phyloP scores from a whole-genome alignment of 2,113 vertebrate genomes.

The Seriola dumerili region DNA sequence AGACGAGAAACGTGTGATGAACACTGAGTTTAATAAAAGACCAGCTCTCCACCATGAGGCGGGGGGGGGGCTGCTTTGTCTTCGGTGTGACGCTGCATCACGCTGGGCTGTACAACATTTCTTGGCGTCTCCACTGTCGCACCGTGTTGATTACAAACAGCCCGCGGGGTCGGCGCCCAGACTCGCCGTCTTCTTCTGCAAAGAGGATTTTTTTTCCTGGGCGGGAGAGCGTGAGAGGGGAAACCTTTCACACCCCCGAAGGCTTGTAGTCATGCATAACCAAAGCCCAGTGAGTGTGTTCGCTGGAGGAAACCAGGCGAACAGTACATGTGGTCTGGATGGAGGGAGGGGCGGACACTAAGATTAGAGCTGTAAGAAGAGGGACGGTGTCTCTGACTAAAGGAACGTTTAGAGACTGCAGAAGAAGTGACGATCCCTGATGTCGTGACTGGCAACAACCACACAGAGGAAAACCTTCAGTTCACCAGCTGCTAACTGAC shows the following conservation, averaged over 20 bases:
- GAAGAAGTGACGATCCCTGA: too few species aligned
- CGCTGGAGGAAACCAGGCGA: conserved; percentile 48
- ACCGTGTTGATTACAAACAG: conserved; percentile 38
- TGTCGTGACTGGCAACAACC: too few species aligned
- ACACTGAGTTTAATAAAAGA: too few species aligned
- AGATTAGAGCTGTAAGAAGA: conserved; percentile 43
- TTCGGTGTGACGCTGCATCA: conserved; percentile 22
- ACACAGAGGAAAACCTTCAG: too few species aligned
- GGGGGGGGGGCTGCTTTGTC: neutral
- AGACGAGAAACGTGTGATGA: too few species aligned
- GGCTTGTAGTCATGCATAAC: conserved; percentile 56
- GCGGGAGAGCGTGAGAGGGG: conserved; percentile 31
- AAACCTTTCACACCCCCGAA: conserved; percentile 34
- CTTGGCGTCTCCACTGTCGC: conserved; percentile 3
- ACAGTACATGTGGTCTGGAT: conserved; percentile 7
- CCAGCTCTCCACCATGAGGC: too few species aligned
- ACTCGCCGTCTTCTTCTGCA: conserved; percentile 27
- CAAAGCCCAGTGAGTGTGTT: conserved; percentile 64
- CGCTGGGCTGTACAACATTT: conserved; percentile 4
- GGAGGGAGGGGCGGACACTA: conserved; percentile 45
- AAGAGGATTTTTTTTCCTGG: conserved; percentile 58
- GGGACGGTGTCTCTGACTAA: conserved; percentile 41
- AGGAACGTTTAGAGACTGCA: conserved; percentile 20
- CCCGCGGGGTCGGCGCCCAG: conserved; percentile 31
- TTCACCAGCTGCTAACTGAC: too few species aligned